Evolutionary conservation across 37 sponge, comb jelly and placozoan species (phyloP), one percentile per base, ranked within the genome.

Genomic region (Beroe ovata): DNA sequence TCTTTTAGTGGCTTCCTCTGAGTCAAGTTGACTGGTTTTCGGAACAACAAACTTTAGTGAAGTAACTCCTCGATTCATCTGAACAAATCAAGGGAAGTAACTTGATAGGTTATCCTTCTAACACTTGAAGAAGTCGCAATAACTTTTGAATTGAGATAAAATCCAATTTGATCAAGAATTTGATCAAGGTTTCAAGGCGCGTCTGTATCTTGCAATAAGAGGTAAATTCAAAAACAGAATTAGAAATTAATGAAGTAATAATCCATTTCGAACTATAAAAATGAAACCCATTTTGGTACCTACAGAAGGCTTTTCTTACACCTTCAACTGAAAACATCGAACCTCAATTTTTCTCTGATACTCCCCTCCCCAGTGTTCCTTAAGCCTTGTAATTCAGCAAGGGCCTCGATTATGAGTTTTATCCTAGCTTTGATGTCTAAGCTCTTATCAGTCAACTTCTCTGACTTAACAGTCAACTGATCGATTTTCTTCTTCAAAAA

Each of bases 351-450:
- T 21, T 47, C 54, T 11, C 54, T 47, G 6, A 47, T 16, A 6
- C 36, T 34, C 29, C 16, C 25, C 36, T 66, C 16, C 16, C 36
- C 3, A 18, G 54, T 47, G 11, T 47, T 47, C n/a, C 38, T 36
- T 8, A 77, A 20, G 4, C 84, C 84, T 62, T 95, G 96, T 29
- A 95, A 71, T 66, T 95, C 94, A 1, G 72, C 89, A 6, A 95
- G 89, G 26, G 90, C 93, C 61, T 92, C 93, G 23, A 95, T 0
- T 11, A 94, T 93, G 2, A 94, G 0, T 66, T 60, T 93, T 21
- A 95, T 93, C 35, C 93, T 69, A 0, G 93, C 94, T 64, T 90
- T 95, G 26, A 95, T 94, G 39, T 93, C 90, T 39, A 91, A 72
- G n/a, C 91, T 92, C 36, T 95, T 64, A 40, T 71, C 91, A 1